Base-by-base conservation (phyloP, 2,888 invertebrate genomes). In the Desoria tigrina region DNA sequence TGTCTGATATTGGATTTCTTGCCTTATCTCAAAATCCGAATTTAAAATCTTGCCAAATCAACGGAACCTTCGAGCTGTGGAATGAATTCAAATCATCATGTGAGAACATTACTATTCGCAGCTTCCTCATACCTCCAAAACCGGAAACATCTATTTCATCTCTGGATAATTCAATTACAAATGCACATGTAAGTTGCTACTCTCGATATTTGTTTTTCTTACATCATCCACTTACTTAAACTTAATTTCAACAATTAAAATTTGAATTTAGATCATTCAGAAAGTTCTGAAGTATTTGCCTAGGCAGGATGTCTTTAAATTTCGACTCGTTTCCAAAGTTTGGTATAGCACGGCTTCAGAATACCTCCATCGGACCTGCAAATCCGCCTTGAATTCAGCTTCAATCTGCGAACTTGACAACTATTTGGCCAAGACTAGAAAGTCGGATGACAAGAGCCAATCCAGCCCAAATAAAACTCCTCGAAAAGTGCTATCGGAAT, bases 1-100 rank as follows among this genome's bases (percentile, higher is more conserved):
- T 66, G 9, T 61, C 69, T 9, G 69, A 69, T 55, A 61, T 69
- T n/a, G 60, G 63, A 2, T 56, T 69, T 11, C 60, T 69, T 56
- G 45, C 51, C 1, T 61, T 69, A 16, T 32, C 37, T 16, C 63
- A 69, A 39, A 57, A 51, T 6, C 14, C 61, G 24, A 51, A 28
- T 0, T 26, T 69, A 7, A 42, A 51, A 21, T 9, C 42, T 9
- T 66, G 66, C 26, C 37, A 28, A 4, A 37, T 69, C 1, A 62
- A 69, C 27, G 66, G 64, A 9, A 55, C 69, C 0, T 39, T 54
- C 7, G 42, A 69, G 2, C 27, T 42, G 1, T 69, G 69, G 69
- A 37, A 7, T 1, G 60, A 66, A 16, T 66, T 69, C 37, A 42
- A 39, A 16, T 11, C 32, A 2, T 27, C 21, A 28, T 66, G 32